Conservation (phyloP, 2,113 vertebrate genomes). For the Pachypanchax playfairii region DNA sequence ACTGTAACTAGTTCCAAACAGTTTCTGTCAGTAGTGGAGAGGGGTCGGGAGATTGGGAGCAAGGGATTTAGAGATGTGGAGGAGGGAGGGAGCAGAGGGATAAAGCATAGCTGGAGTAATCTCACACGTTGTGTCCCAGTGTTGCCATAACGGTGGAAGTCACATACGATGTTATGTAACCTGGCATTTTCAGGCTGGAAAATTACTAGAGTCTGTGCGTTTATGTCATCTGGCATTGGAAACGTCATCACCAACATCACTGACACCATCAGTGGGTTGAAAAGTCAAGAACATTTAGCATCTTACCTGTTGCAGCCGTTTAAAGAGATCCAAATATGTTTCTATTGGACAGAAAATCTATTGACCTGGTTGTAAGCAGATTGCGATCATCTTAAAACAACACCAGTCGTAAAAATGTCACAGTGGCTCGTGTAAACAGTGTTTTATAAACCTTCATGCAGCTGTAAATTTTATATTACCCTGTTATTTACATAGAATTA, state of each 20-base stretch:
- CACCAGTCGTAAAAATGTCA: too few species aligned
- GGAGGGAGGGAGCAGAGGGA: slow-evolving; percentile 20
- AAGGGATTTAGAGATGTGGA: slow-evolving; percentile 32
- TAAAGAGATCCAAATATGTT: too few species aligned
- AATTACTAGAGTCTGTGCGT: slow-evolving; percentile 60
- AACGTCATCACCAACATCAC: background rate
- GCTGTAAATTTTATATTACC: too few species aligned
- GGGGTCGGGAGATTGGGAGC: slow-evolving; percentile 33
- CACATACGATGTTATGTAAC: slow-evolving; percentile 66
- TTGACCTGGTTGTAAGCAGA: too few species aligned
- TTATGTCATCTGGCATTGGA: slow-evolving; percentile 40
- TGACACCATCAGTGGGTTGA: slow-evolving; percentile 6
- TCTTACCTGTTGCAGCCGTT: too few species aligned
- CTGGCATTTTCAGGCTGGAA: slow-evolving; percentile 58
- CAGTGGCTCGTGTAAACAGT: too few species aligned
- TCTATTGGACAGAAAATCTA: too few species aligned
- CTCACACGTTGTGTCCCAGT: slow-evolving; percentile 52
- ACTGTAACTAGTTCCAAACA: slow-evolving; percentile 36
- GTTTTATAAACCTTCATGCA: too few species aligned
- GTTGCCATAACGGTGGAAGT: slow-evolving; percentile 63
- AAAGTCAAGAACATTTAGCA: too few species aligned
- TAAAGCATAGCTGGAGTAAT: slow-evolving; percentile 65
- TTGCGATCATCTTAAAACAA: too few species aligned
- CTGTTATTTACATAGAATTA: too few species aligned
- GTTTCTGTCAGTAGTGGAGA: slow-evolving; percentile 23